phyloP scores from a whole-genome alignment of 2,888 invertebrate genomes.

The Eilema sororculum region DNA sequence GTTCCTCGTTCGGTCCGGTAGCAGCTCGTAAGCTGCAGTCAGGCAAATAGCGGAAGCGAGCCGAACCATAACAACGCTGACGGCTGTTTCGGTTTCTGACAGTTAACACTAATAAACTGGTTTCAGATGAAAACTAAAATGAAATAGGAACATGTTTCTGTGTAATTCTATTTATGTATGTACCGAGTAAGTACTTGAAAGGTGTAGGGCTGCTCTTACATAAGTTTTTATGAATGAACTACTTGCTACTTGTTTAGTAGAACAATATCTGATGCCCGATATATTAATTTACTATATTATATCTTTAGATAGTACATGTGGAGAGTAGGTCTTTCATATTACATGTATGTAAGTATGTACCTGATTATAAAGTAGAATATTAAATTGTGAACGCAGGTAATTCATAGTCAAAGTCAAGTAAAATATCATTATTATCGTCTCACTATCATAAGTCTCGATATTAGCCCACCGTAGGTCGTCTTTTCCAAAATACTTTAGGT shows the following conservation, averaged over 20 bases:
- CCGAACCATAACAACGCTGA: conserved; percentile 79
- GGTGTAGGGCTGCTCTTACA: not conserved
- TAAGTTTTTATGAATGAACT: not conserved
- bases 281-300: not conserved
- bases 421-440: not conserved
- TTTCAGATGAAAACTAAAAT: conserved; percentile 76
- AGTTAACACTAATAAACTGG: conserved; percentile 79
- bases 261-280: not conserved
- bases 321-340: too few species aligned
- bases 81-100: conserved; percentile 76
- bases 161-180: conserved; percentile 52
- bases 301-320: too few species aligned
- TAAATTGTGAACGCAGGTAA: not conserved
- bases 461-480: not conserved
- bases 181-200: not conserved
- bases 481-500: not conserved
- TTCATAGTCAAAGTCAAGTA: too few species aligned
- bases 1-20: conserved; percentile 60
- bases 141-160: conserved; percentile 73
- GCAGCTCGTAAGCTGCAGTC: conserved; percentile 52
- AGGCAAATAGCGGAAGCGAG: conserved; percentile 76
- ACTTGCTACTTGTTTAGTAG: not conserved
- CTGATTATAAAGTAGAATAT: not conserved
- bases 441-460: not conserved
- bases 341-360: too few species aligned